Percentiles rank a stretch among this genome's conserved stretches.
phyloP scores from a whole-genome alignment of 1,140 invertebrate species.

The Cheumatopsyche charites region DNA sequence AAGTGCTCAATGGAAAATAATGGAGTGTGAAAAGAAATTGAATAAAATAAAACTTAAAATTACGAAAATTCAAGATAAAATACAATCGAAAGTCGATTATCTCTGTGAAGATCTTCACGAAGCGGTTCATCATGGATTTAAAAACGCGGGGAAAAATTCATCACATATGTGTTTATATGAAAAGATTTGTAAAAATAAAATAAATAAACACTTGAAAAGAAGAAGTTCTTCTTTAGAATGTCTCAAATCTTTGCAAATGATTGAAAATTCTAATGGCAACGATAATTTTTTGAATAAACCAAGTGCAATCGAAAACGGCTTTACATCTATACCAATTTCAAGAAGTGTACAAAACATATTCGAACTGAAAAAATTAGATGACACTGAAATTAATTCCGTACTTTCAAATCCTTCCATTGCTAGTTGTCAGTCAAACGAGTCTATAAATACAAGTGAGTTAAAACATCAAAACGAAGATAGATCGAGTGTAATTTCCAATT shows the following conservation, averaged over 20 bases:
- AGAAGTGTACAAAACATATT: constrained; percentile 40
- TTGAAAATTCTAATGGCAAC: constrained; percentile 14
- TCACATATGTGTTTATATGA: not conserved
- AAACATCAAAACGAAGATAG: constrained; percentile 49
- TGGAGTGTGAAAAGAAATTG: constrained; percentile 53
- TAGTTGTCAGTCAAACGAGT: too few species aligned
- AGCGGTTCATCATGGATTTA: constrained; percentile 52
- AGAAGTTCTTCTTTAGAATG: constrained; percentile 38
- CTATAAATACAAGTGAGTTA: not conserved
- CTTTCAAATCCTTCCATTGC: too few species aligned
- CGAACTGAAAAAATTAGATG: constrained; percentile 25
- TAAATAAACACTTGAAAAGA: not conserved
- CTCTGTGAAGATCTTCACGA: constrained; percentile 58
- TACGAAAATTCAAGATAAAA: constrained; percentile 56
- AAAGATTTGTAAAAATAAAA: not conserved
- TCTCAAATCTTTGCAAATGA: not conserved
- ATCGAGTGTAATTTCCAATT: constrained; percentile 53
- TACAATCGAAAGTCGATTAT: constrained; percentile 58
- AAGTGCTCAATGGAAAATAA: constrained; percentile 3
- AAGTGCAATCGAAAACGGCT: not conserved
- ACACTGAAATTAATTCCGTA: too few species aligned
- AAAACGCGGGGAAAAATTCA: constrained; percentile 44
- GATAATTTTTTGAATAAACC: constrained; percentile 29
- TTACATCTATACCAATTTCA: constrained; percentile 25
- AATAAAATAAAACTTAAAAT: constrained; percentile 55